Percentiles rank a stretch among this genome's conserved stretches.
Evolutionary conservation across 2,113 vertebrate species (phyloP).

Genomic region (Leucoraja erinaceus): DNA sequence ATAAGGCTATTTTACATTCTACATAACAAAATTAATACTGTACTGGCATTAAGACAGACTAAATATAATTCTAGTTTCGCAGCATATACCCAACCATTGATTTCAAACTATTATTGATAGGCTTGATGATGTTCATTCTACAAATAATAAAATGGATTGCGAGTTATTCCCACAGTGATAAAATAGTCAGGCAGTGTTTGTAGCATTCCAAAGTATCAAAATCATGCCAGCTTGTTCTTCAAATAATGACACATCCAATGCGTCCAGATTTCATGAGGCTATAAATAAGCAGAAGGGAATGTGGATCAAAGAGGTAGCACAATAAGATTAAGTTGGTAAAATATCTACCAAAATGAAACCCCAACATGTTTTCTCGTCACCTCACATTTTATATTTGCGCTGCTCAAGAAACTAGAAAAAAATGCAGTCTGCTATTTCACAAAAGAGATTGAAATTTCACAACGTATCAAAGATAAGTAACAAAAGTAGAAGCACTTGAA

Average conservation of each 20-base stretch:
- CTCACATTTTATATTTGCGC: constrained; percentile 4
- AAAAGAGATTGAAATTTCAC: constrained; percentile 64
- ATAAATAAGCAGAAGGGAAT: neutral
- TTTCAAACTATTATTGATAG: constrained; percentile 2
- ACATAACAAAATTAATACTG: constrained; percentile 46
- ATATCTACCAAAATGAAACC: constrained; percentile 13
- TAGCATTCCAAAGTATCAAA: constrained; percentile 31
- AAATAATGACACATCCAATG: constrained; percentile 14
- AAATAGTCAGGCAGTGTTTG: constrained; percentile 26
- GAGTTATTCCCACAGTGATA: constrained; percentile 31
- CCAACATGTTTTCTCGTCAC: neutral
- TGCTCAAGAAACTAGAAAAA: constrained; percentile 32
- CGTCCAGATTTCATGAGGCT: neutral
- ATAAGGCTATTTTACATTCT: constrained; percentile 86
- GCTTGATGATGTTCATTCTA: neutral
- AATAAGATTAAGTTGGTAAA: constrained; percentile 18
- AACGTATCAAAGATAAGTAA: constrained; percentile 62
- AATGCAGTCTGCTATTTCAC: constrained; percentile 24
- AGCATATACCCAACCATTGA: neutral
- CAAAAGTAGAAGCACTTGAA: constrained; percentile 72
- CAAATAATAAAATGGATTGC: constrained; percentile 7
- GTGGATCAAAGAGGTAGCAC: constrained; percentile 11
- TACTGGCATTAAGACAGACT: constrained; percentile 32
- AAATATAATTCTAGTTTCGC: constrained; percentile 20
- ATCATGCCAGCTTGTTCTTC: constrained; percentile 15